Percentiles rank a stretch among this genome's conserved stretches.
phyloP scores from a whole-genome alignment of 2,888 invertebrate genomes.

The Ptychoptera contaminata region DNA sequence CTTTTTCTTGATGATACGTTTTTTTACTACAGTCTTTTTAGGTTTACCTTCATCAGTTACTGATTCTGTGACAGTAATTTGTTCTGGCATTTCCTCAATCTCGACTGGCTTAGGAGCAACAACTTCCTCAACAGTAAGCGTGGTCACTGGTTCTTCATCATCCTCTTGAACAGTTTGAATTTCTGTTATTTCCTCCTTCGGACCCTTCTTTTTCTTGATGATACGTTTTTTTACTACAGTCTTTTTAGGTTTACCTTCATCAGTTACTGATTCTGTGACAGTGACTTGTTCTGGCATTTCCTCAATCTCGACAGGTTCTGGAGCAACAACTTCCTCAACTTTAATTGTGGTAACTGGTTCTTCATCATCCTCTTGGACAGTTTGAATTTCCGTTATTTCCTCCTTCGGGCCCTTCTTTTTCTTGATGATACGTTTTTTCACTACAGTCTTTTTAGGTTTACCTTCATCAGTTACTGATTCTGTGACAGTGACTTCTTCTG shows the following conservation, averaged over 20 bases:
- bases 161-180: conserved; percentile 18
- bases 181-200: conserved; percentile 11
- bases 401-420: conserved; percentile 22
- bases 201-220: conserved; percentile 21
- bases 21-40: conserved; percentile 18
- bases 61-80: conserved; percentile 14
- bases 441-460: conserved; percentile 15
- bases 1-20: conserved; percentile 20
- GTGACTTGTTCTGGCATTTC: conserved; percentile 22
- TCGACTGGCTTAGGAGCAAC: conserved; percentile 1
- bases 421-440: conserved; percentile 24
- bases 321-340: conserved; percentile 13
- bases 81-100: conserved; percentile 17
- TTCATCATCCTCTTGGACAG: conserved; percentile 8
- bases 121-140: conserved; percentile 13
- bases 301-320: conserved; percentile 14
- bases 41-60: conserved; percentile 9
- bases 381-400: conserved; percentile 20
- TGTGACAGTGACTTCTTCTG: conserved; percentile 22
- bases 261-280: conserved; percentile 15
- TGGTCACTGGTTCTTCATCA: conserved; percentile 16
- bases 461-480: conserved; percentile 22
- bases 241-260: conserved; percentile 19
- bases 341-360: conserved; percentile 16
- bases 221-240: conserved; percentile 19